These are phyloP conservation scores for Chionoecetes opilio DNA, from an alignment of 1,140 invertebrate genomes.

Conservation along the genomic window DNA sequence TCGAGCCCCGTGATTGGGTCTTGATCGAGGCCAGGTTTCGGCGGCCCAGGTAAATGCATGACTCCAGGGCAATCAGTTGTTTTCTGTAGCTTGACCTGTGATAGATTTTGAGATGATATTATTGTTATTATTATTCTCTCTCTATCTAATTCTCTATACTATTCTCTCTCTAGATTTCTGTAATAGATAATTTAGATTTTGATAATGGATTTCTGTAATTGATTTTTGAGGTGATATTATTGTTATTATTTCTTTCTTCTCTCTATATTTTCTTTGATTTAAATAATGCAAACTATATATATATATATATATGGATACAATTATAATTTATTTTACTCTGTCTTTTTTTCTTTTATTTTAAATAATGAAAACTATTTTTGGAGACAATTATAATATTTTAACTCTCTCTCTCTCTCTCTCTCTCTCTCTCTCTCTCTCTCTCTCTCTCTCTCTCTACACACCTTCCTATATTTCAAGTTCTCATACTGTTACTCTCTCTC, in stretches of 20 bases:
- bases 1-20: not conserved
- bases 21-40: conserved; percentile 35
- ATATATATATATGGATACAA: not conserved
- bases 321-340: no score
- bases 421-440: not conserved
- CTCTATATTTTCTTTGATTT: no score
- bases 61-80: conserved; percentile 51
- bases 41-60: conserved; percentile 47
- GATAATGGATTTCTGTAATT: not conserved
- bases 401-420: conserved; percentile 31
- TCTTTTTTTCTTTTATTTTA: no score
- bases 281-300: no score
- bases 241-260: no score
- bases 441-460: conserved; percentile 46
- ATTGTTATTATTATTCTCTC: not conserved
- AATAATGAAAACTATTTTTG: no score
- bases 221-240: not conserved
- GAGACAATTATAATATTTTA: no score
- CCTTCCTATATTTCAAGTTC: no score
- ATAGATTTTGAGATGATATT: not conserved
- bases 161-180: not conserved
- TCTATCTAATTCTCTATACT: conserved; percentile 24
- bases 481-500: not conserved
- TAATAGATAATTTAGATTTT: not conserved
- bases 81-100: conserved; percentile 56